These are phyloP conservation scores for Prietella phreatophila DNA, from an alignment of 2,113 vertebrate species.

Conservation along the genomic window DNA sequence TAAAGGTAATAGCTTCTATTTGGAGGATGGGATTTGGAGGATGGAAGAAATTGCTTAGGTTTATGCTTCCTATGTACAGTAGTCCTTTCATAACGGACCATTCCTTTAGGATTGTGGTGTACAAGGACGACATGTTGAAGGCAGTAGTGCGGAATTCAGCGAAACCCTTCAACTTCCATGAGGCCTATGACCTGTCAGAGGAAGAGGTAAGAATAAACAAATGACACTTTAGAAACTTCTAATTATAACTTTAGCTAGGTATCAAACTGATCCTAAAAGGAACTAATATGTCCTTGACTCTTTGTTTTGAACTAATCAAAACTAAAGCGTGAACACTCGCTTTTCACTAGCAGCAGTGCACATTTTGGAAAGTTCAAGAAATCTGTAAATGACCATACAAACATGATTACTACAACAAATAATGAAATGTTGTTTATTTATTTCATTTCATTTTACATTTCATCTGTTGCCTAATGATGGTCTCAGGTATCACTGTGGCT, in stretches of 20 bases:
- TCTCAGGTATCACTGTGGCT: not conserved
- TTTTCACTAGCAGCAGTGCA: not conserved
- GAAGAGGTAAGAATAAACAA: conserved; percentile 58
- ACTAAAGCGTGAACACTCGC: no score
- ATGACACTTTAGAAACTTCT: not conserved
- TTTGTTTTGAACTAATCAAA: not conserved
- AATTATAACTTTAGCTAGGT: not conserved
- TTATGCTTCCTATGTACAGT: not conserved
- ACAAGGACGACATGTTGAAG: conserved; percentile 63
- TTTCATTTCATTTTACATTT: not conserved
- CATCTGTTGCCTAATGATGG: not conserved
- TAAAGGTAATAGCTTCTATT: not conserved
- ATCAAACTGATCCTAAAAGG: not conserved
- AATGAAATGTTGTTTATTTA: not conserved
- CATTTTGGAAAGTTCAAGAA: not conserved
- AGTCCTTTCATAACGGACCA: not conserved
- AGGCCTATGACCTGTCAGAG: conserved; percentile 62
- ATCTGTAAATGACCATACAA: not conserved
- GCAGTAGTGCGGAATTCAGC: conserved; percentile 71
- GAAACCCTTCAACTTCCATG: conserved; percentile 72
- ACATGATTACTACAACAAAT: not conserved
- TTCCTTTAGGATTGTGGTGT: conserved; percentile 74
- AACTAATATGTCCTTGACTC: not conserved
- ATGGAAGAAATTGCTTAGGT: not conserved
- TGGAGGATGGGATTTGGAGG: not conserved